phyloP scores from a whole-genome alignment of 2,888 invertebrate genomes.

The Malacosoma neustria region DNA sequence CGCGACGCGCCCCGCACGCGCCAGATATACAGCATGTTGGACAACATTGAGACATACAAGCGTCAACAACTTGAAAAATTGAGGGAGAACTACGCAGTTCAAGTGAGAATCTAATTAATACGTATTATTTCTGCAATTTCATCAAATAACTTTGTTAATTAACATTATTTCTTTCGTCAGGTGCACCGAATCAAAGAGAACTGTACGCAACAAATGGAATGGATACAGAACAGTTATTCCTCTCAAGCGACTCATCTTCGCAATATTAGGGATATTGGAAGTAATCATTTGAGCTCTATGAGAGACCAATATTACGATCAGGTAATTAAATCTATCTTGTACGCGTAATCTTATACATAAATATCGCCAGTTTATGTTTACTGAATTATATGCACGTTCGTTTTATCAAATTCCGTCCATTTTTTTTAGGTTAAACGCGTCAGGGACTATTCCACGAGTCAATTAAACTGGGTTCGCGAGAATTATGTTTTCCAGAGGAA shows the following conservation, averaged over 20 bases:
- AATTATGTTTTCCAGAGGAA: constrained; percentile 97
- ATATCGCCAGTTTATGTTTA: neutral
- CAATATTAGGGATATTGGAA: constrained; percentile 94
- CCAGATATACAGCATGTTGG: constrained; percentile 90
- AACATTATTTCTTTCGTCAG: constrained; percentile 41
- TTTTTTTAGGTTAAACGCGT: constrained; percentile 87
- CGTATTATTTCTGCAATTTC: neutral
- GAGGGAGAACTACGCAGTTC: constrained; percentile 93
- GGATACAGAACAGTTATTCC: constrained; percentile 93
- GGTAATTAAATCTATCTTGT: constrained; percentile 41
- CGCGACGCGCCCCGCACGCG: constrained; percentile 84
- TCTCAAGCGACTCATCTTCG: constrained; percentile 89
- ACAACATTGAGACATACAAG: constrained; percentile 93
- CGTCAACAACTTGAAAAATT: constrained; percentile 90
- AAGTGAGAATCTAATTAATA: constrained; percentile 65
- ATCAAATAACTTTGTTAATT: constrained; percentile 1
- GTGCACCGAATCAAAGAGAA: constrained; percentile 94
- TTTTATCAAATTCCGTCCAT: constrained; percentile 9
- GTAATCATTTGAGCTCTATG: constrained; percentile 88
- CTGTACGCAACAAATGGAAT: constrained; percentile 94
- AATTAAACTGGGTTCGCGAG: constrained; percentile 94
- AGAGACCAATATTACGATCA: constrained; percentile 95
- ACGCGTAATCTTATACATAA: neutral
- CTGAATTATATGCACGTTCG: neutral
- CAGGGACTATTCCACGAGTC: constrained; percentile 92